Evolutionary conservation across 2,113 vertebrate genomes (phyloP), one percentile per base, ranked within the genome.

Genomic region (Nipponia nippon): DNA sequence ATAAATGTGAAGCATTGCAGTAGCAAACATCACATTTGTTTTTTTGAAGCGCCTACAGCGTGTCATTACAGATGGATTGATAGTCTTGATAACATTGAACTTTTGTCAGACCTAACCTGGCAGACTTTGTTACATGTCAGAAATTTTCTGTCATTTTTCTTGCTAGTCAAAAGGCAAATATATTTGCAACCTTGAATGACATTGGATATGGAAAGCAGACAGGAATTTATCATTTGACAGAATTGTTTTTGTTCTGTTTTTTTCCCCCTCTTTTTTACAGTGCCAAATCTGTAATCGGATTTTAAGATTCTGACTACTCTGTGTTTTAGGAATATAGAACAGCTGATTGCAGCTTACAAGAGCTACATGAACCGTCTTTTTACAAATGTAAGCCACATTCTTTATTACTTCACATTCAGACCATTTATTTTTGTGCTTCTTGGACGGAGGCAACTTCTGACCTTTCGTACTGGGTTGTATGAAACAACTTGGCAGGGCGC

Each of bases 111-210:
- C 92, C 95, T 94, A 97, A 97, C 95, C 89, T 97, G 95, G 89
- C 96, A 97, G 97, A 97, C 90, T 94, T 94, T 97, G 97, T 95
- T 98, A 59, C 85, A 17, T 94, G 97, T 97, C 97, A 97, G 91
- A 96, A 94, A 96, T 93, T 95, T 97, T 85, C 97, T 97, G 97
- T 97, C 96, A 85, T 97, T 98, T 97, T 96, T 97, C 96, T 96
- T 97, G 50, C 83, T 94, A 72, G 96, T 97, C 95, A 97, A 94
- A 95, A 95, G 93, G 86, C 88, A 97, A 96, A 97, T 97, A 96
- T 96, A 97, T 97, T 97, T 98, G 96, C 88, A 97, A 97, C 97
- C 97, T 98, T 98, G 97, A 98, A 89, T 97, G 97, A 97, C 97
- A 97, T 93, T 98, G 97, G 95, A 66, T 97, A 96, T 94, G 96